phyloP scores from a whole-genome alignment of 2,113 vertebrate species.

The Neolamprologus longior region DNA sequence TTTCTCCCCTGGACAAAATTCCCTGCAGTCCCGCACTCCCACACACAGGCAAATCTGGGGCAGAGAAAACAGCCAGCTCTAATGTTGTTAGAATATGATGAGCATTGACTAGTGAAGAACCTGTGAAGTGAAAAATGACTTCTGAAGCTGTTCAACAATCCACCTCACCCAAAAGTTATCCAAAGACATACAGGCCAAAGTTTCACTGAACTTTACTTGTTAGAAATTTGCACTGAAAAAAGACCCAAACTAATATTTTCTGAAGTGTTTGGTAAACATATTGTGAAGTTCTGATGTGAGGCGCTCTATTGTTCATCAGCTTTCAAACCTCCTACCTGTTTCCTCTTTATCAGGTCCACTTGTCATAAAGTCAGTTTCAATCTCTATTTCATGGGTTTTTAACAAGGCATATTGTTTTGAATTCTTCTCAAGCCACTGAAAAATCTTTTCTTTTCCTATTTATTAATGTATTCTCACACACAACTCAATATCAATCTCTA shows the following conservation, averaged over 20 bases:
- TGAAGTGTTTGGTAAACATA: slow-evolving; percentile 4
- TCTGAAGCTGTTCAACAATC: neutral
- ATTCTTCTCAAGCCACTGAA: neutral
- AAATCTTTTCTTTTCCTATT: slow-evolving; percentile 13
- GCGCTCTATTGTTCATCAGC: neutral
- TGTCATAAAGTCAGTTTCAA: slow-evolving; percentile 27
- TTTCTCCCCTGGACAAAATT: slow-evolving; percentile 27
- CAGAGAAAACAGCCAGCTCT: slow-evolving; percentile 24
- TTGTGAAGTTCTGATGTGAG: slow-evolving; percentile 20
- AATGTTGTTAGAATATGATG: slow-evolving; percentile 45
- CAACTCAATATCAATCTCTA: neutral
- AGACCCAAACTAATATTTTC: neutral
- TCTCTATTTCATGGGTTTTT: slow-evolving; percentile 44
- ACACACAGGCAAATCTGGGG: slow-evolving; percentile 33
- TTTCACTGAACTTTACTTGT: slow-evolving; percentile 20
- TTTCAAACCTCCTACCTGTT: slow-evolving; percentile 13
- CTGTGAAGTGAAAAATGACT: slow-evolving; percentile 29
- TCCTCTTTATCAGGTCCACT: slow-evolving; percentile 31
- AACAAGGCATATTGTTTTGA: slow-evolving; percentile 31
- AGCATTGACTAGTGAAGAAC: slow-evolving; percentile 37
- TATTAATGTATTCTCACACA: neutral
- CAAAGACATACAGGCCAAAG: neutral
- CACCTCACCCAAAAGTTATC: neutral
- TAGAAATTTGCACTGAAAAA: neutral
- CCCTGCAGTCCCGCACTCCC: slow-evolving; percentile 26